Base-by-base conservation (phyloP, 2,888 invertebrate genomes). In the Rhamnusium bicolor region DNA sequence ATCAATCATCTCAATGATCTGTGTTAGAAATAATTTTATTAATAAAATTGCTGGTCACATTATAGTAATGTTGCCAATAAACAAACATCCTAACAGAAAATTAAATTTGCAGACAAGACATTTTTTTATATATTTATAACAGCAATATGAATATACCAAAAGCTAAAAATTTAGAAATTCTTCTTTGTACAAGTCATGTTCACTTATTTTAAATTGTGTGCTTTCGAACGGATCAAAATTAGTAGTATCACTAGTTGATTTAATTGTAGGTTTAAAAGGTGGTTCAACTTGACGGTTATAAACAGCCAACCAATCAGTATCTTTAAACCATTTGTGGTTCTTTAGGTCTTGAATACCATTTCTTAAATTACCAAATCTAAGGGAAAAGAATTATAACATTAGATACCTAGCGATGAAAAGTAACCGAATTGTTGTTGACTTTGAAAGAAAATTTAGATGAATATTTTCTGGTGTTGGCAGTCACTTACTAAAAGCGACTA, bases 271-370 rank as follows among this genome's bases (percentile, higher is more conserved):
- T 8, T 91, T 80, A 81, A 91, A 94, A 0, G 92, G 92, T 0
- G 94, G 89, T 7, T 88, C 87, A 0, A 93, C 86, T 85, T 92
- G 93, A 85, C 94, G 93, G 85, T 95, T 92, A 74, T 96, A 92
- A 75, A 98, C 89, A n/a, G 92, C 90, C 71, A 93, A 91, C 97
- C 97, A 99, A 84, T 95, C 93, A 10, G 93, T 91, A 1, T 92
- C 91, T 66, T 91, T 89, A 85, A 98, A 98, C 97, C 98, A 99
- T 68, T 91, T 90, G 87, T 98, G 97, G 73, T 90, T 91, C 89
- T 98, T 98, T 77, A 99, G 96, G 86, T 98, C 98, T 83, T 91
- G 92, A 8, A 93, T 92, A 10, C 97, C 98, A 79, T 93, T 93
- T 88, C 95, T 95, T 79, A 97, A 89, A 85, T 96, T 95, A 19